Evolutionary conservation across 2,888 invertebrate genomes (phyloP), one percentile per base, ranked within the genome.

Genomic region (Hoplodrina blanda): DNA sequence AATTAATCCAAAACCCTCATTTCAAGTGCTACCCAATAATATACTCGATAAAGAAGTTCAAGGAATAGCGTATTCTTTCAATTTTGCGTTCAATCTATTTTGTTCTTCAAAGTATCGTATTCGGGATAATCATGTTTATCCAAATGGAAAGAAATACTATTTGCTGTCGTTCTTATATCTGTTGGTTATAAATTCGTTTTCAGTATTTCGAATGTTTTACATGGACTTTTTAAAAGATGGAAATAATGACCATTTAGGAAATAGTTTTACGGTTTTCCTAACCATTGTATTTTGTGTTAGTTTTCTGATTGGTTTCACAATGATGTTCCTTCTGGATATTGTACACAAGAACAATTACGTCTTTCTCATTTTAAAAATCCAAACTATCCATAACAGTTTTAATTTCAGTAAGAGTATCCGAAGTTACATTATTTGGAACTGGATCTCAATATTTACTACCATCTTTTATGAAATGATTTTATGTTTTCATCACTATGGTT

Each of bases 291-390:
- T 46, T 17, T 46, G 46, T 17, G 0, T 46, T 11, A 46, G 17
- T 46, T 46, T 17, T 46, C 17, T 17, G 46, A 19, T 60, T 7
- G 17, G 46, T 13, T 60, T 49, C 4, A 30, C n/a, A 6, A 55
- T 69, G 4, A 11, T 66, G 8, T 69, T 49, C 19, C 3, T 76
- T n/a, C 17, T 59, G 11, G 70, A 73, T 19, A 7, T 71, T 6
- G 17, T 64, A 3, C 41, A 66, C 8, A 57, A 33, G 1, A 3
- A 69, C 11, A 15, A 62, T 2, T 59, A 77, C 5, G 54, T 82
- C 0, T 19, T 17, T 8, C 67, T 82, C 5, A 69, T 82, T 55
- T 17, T 78, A 8, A 70, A 20, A 0, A 70, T 82, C 5, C 82
- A 82, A 49, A 52, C 46, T n/a, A 68, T 80, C 20, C 60, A 76